Evolutionary conservation across 2,113 vertebrate genomes (phyloP), one percentile per base, ranked within the genome.

Genomic region (Trematomus loennbergii): DNA sequence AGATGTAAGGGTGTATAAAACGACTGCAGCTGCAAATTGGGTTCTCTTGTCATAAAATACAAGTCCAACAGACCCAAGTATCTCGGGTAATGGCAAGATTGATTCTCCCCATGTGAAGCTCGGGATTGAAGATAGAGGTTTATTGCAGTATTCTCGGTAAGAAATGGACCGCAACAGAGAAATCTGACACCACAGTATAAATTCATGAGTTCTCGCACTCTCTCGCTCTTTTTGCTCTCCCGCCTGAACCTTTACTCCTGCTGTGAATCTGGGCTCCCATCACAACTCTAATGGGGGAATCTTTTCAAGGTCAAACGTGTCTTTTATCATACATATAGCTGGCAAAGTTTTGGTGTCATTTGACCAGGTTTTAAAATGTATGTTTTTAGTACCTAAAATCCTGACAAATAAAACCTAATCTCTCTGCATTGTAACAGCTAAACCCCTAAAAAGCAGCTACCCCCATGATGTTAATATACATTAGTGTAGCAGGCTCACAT

Each of bases 101-200:
- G 91, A 89, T 92, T 84, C 78, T 68, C 69, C 55, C 36, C 50
- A 40, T 74, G 84, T 65, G 80, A 75, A 83, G 74, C 77, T 18
- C 8, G 1, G 67, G 57, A 81, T 82, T 81, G 80, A 87, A 84
- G 78, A 81, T 78, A 84, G 74, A 78, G 74, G 83, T 84, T 88
- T 88, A 80, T 85, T 87, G 92, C 84, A 57, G 89, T 78, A 8
- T 79, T 86, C 81, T 71, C 81, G 33, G 72, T 82, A 81, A 92
- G 78, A 83, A 85, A 89, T 83, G 86, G 78, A 68, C 83, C 78
- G 67, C 85, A 82, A 63, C 84, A 55, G 77, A 82, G 71, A 48
- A 82, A 88, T 84, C 86, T 87, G 78, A 88, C 83, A 88, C 75
- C 6, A 6, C 69, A 15, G 74, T 81, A 82, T 83, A 88, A 74